Conservation (phyloP, 2,888 invertebrate species). For the Cyclophora albipunctata region DNA sequence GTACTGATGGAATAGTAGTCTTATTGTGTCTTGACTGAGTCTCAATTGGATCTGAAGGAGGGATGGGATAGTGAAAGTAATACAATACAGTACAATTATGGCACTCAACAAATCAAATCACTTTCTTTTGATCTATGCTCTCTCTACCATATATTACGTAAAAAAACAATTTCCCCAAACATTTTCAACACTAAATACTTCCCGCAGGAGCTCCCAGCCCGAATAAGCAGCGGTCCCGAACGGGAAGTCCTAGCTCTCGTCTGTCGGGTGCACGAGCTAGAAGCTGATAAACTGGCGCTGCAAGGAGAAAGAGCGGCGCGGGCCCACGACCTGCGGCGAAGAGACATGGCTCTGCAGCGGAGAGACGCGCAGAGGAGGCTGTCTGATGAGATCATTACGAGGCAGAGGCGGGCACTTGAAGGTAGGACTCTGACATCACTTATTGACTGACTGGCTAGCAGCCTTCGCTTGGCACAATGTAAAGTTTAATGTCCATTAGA, state of each 20-base stretch:
- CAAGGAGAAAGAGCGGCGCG: constrained; percentile 90
- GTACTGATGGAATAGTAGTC: constrained; percentile 49
- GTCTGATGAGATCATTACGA: constrained; percentile 93
- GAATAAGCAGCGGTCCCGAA: constrained; percentile 91
- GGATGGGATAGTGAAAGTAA: too few relatives aligned
- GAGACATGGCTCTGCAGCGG: constrained; percentile 88
- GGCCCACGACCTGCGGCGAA: constrained; percentile 88
- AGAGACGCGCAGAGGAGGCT: constrained; percentile 89
- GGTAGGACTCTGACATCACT: constrained; percentile 58
- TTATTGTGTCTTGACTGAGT: too few relatives aligned
- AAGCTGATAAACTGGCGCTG: constrained; percentile 94
- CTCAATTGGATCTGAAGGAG: too few relatives aligned
- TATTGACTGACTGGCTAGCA: background rate
- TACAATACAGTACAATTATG: too few relatives aligned
- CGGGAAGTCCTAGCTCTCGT: constrained; percentile 90
- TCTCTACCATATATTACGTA: too few relatives aligned
- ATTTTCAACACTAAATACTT: too few relatives aligned
- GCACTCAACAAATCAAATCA: too few relatives aligned
- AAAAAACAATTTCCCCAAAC: too few relatives aligned
- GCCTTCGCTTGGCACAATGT: too few relatives aligned
- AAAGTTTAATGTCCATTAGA: too few relatives aligned
- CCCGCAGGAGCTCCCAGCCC: constrained; percentile 84
- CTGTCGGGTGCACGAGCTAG: constrained; percentile 93
- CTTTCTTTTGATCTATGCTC: too few relatives aligned
- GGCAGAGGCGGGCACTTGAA: constrained; percentile 89